Evolutionary conservation across 2,797 vertebrate genomes (phyloP), one percentile per base, ranked within the genome.

Genomic region (Falco concolor): DNA sequence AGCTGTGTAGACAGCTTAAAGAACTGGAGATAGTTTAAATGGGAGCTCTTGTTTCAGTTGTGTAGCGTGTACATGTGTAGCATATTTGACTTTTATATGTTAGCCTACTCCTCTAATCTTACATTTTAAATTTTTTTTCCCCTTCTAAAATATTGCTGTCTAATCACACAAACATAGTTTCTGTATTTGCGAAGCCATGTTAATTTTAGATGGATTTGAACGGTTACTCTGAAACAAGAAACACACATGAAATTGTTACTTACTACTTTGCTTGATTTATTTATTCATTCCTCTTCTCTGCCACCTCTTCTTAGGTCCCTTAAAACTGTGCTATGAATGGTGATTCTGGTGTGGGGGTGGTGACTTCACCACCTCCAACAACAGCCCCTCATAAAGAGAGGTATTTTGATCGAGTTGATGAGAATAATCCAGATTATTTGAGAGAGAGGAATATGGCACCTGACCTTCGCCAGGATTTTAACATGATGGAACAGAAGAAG

Each of bases 401-500:
- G 42, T 99, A 99, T 96, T 99, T 99, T 23, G 99, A 99, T 97
- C 98, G 99, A 44, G 99, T 99, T 86, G 99, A 99, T 82, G 99
- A 99, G 97, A 99, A 99, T 97, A 99, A 98, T 42, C 98, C 99
- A 0, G 99, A 99, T 87, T 99, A 99, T 96, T 98, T 99, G 97
- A 98, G 99, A 52, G 99, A 99, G 96, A 98, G 99, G 93, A 99
- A 99, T 97, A 99, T 99, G 99, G 99, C 99, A 0, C 99, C 99
- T 3, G 99, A 99, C 96, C 98, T 99, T 81, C 98, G 99, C 72
- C 99, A 99, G 97, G 99, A 99, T 97, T 99, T 99, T 97, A 99
- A 99, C 95, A 99, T 99, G 99, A 99, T 99, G 99, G 99, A 99
- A 93, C 99, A 99, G 92, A 99, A 98, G 95, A 99, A 99, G 97